phyloP scores from a whole-genome alignment of 2,888 invertebrate genomes.

The Drosophila meridionalis region DNA sequence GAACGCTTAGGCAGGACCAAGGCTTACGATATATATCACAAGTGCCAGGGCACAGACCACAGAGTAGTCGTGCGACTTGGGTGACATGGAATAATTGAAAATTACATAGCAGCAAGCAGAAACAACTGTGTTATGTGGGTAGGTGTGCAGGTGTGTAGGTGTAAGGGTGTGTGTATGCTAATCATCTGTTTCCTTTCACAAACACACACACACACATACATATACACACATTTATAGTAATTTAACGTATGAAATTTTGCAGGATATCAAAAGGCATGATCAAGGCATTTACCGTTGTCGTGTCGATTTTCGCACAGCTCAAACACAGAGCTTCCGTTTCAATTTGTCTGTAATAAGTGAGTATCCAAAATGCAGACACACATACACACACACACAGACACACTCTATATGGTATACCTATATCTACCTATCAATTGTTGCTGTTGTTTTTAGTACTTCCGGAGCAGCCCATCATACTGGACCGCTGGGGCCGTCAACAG shows the following conservation, averaged over 20 bases:
- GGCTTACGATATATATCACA: slow-evolving; percentile 16
- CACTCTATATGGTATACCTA: neutral
- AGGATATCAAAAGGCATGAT: slow-evolving; percentile 93
- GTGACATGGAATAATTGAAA: slow-evolving; percentile 77
- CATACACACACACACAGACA: neutral
- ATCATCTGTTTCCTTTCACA: slow-evolving; percentile 63
- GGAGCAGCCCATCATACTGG: slow-evolving; percentile 93
- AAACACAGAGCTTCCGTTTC: slow-evolving; percentile 94
- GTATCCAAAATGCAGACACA: slow-evolving; percentile 82
- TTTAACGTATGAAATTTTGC: slow-evolving; percentile 56
- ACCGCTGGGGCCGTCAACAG: slow-evolving; percentile 93
- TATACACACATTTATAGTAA: slow-evolving; percentile 38
- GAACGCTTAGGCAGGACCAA: slow-evolving; percentile 11
- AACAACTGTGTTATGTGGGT: slow-evolving; percentile 13
- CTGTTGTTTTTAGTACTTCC: slow-evolving; percentile 90
- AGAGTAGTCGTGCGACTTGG: slow-evolving; percentile 32
- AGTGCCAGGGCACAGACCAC: slow-evolving; percentile 29
- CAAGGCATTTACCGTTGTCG: slow-evolving; percentile 96
- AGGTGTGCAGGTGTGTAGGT: neutral
- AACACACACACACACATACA: slow-evolving; percentile 18
- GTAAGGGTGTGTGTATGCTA: slow-evolving; percentile 54
- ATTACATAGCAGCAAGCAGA: slow-evolving; percentile 49
- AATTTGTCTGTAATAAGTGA: slow-evolving; percentile 96
- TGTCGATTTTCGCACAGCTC: slow-evolving; percentile 95
- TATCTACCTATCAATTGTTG: slow-evolving; percentile 23